These are phyloP conservation scores for Gadus chalcogrammus DNA, from an alignment of 2,113 vertebrate genomes.

Conservation along the genomic window DNA sequence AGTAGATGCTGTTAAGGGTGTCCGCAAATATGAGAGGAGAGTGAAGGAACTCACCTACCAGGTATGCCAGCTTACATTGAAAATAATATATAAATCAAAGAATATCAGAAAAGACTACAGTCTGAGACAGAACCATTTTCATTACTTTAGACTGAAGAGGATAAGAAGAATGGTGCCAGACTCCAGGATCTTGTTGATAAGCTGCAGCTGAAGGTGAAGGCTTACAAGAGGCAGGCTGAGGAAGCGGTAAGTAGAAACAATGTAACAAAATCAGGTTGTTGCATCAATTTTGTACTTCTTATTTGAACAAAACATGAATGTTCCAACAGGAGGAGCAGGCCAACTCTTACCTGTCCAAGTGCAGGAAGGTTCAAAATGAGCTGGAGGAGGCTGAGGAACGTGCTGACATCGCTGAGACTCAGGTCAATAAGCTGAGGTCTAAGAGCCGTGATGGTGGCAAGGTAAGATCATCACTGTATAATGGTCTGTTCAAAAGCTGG, in stretches of 20 bases:
- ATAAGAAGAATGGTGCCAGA: conserved; percentile 1
- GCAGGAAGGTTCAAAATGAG: conserved; percentile 1
- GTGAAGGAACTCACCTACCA: conserved; percentile 13
- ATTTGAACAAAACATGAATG: background rate
- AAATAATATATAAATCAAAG: too few species aligned
- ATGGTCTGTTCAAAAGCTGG: too few species aligned
- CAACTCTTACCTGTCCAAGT: conserved; percentile 3
- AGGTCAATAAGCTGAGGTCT: background rate
- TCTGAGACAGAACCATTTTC: too few species aligned
- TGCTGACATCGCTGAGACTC: conserved; percentile 1
- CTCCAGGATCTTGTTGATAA: conserved; percentile 45
- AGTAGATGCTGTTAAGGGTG: conserved; percentile 11
- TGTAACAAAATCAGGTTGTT: background rate
- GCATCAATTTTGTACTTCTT: background rate
- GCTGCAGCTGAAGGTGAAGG: conserved; percentile 82
- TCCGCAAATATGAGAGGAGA: conserved; percentile 18
- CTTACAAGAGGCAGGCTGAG: conserved; percentile 83
- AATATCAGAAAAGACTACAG: too few species aligned
- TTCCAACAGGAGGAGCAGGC: background rate
- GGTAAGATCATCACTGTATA: background rate
- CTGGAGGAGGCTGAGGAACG: conserved; percentile 2
- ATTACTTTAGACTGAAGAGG: background rate
- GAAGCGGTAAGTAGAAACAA: conserved; percentile 54
- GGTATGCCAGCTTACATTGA: background rate
- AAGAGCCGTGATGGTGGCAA: background rate